These are phyloP conservation scores for Micromesistius poutassou DNA, from an alignment of 2,797 vertebrate species.

Conservation along the genomic window DNA sequence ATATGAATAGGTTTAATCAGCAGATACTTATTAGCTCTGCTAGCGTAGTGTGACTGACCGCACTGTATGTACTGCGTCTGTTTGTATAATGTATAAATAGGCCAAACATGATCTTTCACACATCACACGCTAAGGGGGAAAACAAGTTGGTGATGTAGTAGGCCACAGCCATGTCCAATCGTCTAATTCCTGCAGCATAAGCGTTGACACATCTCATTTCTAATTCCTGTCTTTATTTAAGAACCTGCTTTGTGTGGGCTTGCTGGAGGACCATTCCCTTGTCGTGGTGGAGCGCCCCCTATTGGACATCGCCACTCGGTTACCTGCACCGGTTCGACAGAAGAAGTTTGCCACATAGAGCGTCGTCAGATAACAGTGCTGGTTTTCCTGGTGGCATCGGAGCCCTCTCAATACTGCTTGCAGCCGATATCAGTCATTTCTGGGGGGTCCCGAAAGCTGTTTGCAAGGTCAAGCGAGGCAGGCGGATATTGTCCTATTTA, in stretches of 20 bases:
- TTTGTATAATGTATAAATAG: no score
- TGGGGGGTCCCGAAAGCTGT: background rate
- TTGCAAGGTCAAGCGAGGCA: background rate
- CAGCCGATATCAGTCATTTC: background rate
- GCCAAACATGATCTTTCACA: no score
- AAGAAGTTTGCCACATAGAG: conserved; percentile 93
- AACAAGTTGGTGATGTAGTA: background rate
- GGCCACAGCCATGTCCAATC: background rate
- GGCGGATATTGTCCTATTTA: background rate
- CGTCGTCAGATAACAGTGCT: background rate
- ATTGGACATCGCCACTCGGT: conserved; percentile 79
- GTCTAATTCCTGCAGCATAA: background rate
- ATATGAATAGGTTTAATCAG: no score
- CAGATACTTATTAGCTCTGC: no score
- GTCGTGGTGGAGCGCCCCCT: conserved; percentile 89
- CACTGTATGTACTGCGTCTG: no score
- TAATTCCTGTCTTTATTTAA: conserved; percentile 42
- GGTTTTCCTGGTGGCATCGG: background rate
- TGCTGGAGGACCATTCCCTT: conserved; percentile 84
- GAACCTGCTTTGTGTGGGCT: conserved; percentile 80
- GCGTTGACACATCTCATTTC: background rate
- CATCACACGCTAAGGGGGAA: no score
- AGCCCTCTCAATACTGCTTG: background rate
- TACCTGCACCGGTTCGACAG: conserved; percentile 85
- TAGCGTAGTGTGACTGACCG: no score